Base-by-base conservation (phyloP, 2,797 vertebrate species). In the Apogon talboti region DNA sequence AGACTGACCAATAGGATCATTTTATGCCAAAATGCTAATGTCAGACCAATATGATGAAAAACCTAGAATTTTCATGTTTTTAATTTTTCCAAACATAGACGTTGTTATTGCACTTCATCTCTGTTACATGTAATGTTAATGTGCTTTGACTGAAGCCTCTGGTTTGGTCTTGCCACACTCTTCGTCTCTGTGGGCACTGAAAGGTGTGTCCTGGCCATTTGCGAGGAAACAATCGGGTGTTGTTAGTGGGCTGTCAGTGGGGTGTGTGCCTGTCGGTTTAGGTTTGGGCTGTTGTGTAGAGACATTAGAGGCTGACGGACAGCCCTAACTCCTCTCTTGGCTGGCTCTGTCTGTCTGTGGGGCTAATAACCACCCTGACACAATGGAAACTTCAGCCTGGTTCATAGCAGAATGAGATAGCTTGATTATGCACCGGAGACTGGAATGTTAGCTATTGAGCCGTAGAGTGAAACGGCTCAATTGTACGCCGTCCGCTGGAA, bases 261-360 rank as follows among this genome's bases (percentile, higher is more conserved):
- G 54, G 81, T 87, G 87, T 89, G 87, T 82, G 88, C 71, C 72
- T 85, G 81, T 86, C 87, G 87, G 82, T 76, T 89, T 70, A 15
- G 72, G 83, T 93, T 90, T 91, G 76, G 82, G 43, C 63, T 62
- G 66, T 70, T 84, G 72, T 85, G 79, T 61, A 51, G 83, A 91
- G 88, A 92, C 69, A 81, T 83, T 81, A 66, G 61, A 19, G 57
- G 66, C 81, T 86, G 89, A 92, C 63, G 79, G 88, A 84, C 87
- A 82, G 87, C 72, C 78, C 80, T 86, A 89, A 91, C 86, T 87
- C 84, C 84, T 88, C 81, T 89, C 69, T 82, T 88, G 90, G 85
- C 86, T 56, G 74, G 59, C 61, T 76, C 64, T 77, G 76, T 78
- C 71, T 74, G 74, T 84, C 71, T 86, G 60, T 51, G 60, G 65